phyloP scores from a whole-genome alignment of 2,113 vertebrate genomes.

The Oplegnathus fasciatus region DNA sequence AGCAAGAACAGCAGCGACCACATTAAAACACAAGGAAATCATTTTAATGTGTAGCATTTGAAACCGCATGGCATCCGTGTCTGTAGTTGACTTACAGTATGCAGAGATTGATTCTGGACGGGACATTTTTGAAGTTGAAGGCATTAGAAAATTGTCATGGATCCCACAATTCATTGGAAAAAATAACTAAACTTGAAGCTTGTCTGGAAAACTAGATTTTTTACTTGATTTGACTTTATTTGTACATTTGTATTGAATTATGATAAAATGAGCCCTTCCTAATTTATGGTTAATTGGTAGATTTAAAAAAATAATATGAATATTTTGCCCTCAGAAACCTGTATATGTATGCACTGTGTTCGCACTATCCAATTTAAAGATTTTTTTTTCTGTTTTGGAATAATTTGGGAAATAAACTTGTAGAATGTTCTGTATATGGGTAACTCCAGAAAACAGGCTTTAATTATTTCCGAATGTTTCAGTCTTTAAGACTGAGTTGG shows the following conservation, averaged over 20 bases:
- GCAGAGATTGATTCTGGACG: conserved; percentile 64
- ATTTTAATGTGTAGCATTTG: conserved; percentile 91
- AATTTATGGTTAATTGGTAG: conserved; percentile 74
- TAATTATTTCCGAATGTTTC: conserved; percentile 81
- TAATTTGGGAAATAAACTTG: conserved; percentile 79
- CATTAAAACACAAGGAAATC: conserved; percentile 77
- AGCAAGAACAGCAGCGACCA: conserved; percentile 76
- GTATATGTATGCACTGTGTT: conserved; percentile 84
- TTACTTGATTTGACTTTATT: conserved; percentile 75
- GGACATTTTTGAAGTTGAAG: conserved; percentile 64
- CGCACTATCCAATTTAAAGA: conserved; percentile 76
- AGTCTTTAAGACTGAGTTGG: conserved; percentile 68
- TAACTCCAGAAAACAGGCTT: conserved; percentile 81
- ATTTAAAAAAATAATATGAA: conserved; percentile 61
- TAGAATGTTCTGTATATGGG: conserved; percentile 82
- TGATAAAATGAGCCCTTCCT: conserved; percentile 65
- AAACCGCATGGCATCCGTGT: conserved; percentile 92
- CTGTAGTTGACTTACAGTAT: conserved; percentile 80
- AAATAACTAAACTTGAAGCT: conserved; percentile 62
- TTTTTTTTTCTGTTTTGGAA: conserved; percentile 70
- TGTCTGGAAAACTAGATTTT: conserved; percentile 64
- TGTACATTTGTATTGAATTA: conserved; percentile 80
- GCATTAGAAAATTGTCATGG: conserved; percentile 63
- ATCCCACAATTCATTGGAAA: conserved; percentile 50
- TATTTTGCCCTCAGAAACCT: conserved; percentile 74